These are phyloP conservation scores for Octodon degus DNA, from an alignment of 2,113 vertebrate species.

Conservation along the genomic window DNA sequence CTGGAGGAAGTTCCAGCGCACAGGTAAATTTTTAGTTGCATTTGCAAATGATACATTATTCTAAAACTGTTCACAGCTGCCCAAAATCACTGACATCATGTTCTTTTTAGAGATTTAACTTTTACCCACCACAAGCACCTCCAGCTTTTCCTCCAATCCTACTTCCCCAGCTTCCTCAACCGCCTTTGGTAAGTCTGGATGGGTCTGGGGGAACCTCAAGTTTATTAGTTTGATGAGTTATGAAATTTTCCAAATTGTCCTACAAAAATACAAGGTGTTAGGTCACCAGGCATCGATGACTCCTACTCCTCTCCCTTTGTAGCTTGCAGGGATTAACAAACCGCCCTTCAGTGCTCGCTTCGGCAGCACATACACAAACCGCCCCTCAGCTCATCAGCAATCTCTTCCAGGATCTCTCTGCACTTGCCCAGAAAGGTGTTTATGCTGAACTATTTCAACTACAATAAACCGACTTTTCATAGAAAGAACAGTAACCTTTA, in stretches of 20 bases:
- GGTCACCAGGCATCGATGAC: neutral
- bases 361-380: neutral
- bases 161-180: slow-evolving; percentile 36
- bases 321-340: neutral
- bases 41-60: slow-evolving; percentile 21
- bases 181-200: slow-evolving; percentile 56
- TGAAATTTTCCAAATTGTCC: neutral
- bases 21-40: slow-evolving; percentile 37
- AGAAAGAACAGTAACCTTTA: neutral
- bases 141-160: slow-evolving; percentile 46
- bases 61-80: neutral
- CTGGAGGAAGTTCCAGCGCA: slow-evolving; percentile 23
- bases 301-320: neutral
- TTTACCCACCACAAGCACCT: slow-evolving; percentile 41
- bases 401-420: neutral
- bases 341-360: neutral
- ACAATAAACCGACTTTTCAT: neutral
- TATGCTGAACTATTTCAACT: neutral
- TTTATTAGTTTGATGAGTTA: neutral
- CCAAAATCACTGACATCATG: neutral
- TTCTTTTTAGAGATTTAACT: slow-evolving; percentile 69
- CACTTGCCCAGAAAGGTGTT: neutral
- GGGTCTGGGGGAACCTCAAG: neutral
- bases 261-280: neutral
- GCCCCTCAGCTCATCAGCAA: neutral